Evolutionary conservation across 2,113 vertebrate species (phyloP).

Genomic region (Lipotes vexillifer): DNA sequence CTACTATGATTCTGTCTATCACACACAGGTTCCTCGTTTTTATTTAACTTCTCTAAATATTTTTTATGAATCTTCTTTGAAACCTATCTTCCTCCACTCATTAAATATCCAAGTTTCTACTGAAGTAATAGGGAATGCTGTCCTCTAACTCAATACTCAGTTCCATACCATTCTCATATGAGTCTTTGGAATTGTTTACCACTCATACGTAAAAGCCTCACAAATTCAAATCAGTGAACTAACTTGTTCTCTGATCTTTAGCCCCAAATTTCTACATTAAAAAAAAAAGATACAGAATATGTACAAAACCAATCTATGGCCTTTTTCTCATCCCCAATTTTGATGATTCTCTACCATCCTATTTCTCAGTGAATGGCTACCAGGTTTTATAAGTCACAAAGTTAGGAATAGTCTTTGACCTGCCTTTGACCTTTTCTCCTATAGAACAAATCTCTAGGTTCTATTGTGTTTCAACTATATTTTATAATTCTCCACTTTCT

Average conservation of each 20-base stretch:
- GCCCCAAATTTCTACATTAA: background rate
- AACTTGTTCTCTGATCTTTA: background rate
- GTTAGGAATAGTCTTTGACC: background rate
- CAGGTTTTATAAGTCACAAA: background rate
- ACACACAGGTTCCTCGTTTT: background rate
- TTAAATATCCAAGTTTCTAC: background rate
- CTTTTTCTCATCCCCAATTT: background rate
- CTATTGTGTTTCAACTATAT: background rate
- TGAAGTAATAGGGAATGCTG: background rate
- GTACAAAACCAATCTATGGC: background rate
- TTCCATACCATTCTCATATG: background rate
- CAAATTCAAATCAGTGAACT: background rate
- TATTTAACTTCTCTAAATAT: background rate
- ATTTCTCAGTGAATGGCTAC: background rate
- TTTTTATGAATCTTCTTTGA: background rate
- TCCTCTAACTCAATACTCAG: background rate
- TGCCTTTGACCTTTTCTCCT: background rate
- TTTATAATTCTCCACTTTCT: background rate
- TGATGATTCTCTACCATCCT: background rate
- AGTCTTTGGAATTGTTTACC: background rate
- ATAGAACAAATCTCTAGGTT: background rate
- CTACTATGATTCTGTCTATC: background rate
- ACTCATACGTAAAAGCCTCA: background rate
- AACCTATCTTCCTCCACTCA: background rate
- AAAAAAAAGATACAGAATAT: background rate